Evolutionary conservation across 2,888 invertebrate genomes (phyloP).

Genomic region (Pyrocoelia pectoralis): DNA sequence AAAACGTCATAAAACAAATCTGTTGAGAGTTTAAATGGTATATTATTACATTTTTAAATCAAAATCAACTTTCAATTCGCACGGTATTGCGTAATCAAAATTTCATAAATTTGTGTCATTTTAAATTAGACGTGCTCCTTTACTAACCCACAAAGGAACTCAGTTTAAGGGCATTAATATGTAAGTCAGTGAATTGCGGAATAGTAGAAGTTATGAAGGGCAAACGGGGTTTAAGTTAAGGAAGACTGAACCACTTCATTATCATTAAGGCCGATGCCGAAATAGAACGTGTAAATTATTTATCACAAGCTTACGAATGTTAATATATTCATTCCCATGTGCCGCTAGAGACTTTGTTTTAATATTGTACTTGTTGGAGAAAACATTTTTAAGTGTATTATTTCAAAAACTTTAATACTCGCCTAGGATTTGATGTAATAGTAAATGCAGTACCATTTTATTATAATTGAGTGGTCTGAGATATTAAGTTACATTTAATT

Average conservation of each 20-base stretch:
- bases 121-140: background rate
- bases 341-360: no score
- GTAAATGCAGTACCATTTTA: no score
- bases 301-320: background rate
- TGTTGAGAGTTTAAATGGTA: no score
- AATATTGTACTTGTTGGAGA: no score
- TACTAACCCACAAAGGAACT: conserved; percentile 1
- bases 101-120: background rate
- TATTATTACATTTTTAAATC: no score
- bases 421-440: no score
- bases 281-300: background rate
- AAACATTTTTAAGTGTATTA: no score
- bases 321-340: background rate
- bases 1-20: background rate
- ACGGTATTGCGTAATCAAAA: no score
- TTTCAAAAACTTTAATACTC: no score
- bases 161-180: background rate
- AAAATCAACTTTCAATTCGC: no score
- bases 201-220: conserved; percentile 1
- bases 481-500: no score
- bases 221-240: conserved; percentile 1
- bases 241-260: background rate
- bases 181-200: background rate
- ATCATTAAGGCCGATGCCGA: background rate
- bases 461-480: no score